A percentile compares a stretch with the other conserved stretches of the same genome.
Evolutionary conservation across 1,140 invertebrate genomes (phyloP).

Genomic region (Heliconius eleuchia): DNA sequence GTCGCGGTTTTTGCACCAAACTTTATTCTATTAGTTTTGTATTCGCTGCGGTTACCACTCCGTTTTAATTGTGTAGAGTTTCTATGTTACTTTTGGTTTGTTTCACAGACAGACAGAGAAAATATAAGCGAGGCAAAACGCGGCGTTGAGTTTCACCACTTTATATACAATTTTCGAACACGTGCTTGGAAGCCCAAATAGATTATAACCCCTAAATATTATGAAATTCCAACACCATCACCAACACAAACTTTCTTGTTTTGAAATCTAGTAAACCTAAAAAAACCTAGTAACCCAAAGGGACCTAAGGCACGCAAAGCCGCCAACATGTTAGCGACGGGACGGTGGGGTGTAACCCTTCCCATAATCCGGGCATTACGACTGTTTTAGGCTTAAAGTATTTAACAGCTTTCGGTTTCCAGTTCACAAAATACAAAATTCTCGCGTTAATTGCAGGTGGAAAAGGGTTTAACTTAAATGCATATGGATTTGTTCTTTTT

Average conservation of each 20-base stretch:
- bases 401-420: slow-evolving; percentile 12
- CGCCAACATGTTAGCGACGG: not conserved
- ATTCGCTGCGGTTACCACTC: not conserved
- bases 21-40: not conserved
- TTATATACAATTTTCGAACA: not conserved
- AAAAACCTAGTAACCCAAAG: not conserved
- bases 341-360: slow-evolving; percentile 1
- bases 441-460: not conserved
- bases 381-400: slow-evolving; percentile 12
- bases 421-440: slow-evolving; percentile 6
- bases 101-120: not conserved
- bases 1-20: not conserved
- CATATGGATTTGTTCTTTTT: slow-evolving; percentile 9
- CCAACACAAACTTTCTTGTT: too few relatives aligned
- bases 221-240: too few relatives aligned
- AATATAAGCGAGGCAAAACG: too few relatives aligned
- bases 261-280: not conserved
- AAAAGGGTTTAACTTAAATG: not conserved
- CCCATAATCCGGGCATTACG: slow-evolving; percentile 13
- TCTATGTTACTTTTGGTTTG: not conserved
- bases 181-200: too few relatives aligned
- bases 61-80: not conserved
- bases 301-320: not conserved
- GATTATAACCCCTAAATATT: too few relatives aligned
- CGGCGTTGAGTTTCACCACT: not conserved